Evolutionary conservation across 2,113 vertebrate species (phyloP).

Genomic region (Cephalopholis sonnerati): DNA sequence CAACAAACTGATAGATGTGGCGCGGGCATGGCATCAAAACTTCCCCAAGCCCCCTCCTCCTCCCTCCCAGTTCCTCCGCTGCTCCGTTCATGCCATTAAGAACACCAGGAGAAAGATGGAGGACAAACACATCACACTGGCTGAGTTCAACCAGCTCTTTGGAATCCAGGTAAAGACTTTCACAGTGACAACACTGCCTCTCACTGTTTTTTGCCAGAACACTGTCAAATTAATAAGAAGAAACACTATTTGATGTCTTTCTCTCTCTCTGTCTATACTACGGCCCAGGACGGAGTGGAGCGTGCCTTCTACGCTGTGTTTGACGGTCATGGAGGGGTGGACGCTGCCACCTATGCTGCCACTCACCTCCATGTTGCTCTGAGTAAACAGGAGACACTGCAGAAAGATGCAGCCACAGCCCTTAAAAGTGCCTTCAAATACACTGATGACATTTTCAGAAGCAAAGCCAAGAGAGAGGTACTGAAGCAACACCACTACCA

Average conservation of each 20-base stretch:
- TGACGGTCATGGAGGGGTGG: conserved; percentile 94
- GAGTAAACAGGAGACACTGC: conserved; percentile 84
- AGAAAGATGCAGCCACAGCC: conserved; percentile 82
- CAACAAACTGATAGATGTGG: conserved; percentile 87
- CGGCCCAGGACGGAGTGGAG: conserved; percentile 84
- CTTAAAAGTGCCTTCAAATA: conserved; percentile 88
- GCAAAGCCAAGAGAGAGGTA: conserved; percentile 93
- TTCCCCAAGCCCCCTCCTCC: conserved; percentile 26
- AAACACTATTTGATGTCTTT: not conserved
- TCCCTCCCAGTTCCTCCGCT: conserved; percentile 53
- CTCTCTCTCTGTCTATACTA: not conserved
- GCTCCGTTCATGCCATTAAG: conserved; percentile 91
- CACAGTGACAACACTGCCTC: not conserved
- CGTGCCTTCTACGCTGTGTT: conserved; percentile 94
- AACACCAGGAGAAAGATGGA: conserved; percentile 96
- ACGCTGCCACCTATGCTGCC: conserved; percentile 90
- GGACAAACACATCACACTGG: conserved; percentile 90
- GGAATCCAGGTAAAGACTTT: conserved; percentile 84
- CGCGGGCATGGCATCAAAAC: conserved; percentile 83
- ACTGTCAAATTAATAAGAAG: not conserved
- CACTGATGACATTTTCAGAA: conserved; percentile 92
- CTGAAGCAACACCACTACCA: not conserved
- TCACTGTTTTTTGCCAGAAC: not conserved
- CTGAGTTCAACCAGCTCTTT: conserved; percentile 91
- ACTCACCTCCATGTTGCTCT: conserved; percentile 89